Base-by-base conservation (phyloP, 2,113 vertebrate species). In the Telmatochromis sp. region DNA sequence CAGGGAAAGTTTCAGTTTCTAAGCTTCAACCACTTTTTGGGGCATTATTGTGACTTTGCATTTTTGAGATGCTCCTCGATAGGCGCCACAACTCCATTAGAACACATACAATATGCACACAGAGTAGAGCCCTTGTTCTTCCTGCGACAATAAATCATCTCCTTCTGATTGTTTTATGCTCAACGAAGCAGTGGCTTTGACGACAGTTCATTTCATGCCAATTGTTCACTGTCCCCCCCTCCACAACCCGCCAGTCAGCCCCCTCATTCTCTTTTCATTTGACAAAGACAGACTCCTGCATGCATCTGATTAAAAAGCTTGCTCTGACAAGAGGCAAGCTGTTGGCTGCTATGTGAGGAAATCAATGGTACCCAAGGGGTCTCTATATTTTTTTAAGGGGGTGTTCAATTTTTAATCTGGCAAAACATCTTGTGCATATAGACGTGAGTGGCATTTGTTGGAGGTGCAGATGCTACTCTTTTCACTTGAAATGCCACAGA, bases 181-280 rank as follows among this genome's bases (percentile, higher is more conserved):
- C 86, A 31, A 89, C 10, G 58, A 87, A 89, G 91, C 92, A 60
- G 58, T 4, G 82, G 86, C 89, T 91, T 92, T 89, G 92, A 94
- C 86, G 88, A 92, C 91, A 89, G 79, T 94, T 95, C 91, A 95
- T 94, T 94, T 94, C 93, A 94, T 94, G 92, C 81, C 91, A 91
- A 93, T 95, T 94, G 90, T 94, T 87, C 53, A 6, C 4, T 47
- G 53, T 37, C 23, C 33, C n/a, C 28, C 14, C 21, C 13, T 9
- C 2, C 33, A 9, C 35, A 23, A 23, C 37, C 65, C 7, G 13
- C 7, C 81, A 28, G 10, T 47, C 80, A 87, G 65, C 82, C 82
- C 68, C 78, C 83, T 31, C 60, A 31, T 91, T 92, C 73, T 73
- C 87, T 82, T 89, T 86, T 87, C 82, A 86, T 84, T 81, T 7